These are phyloP conservation scores for Cantharis rustica DNA, from an alignment of 2,888 invertebrate genomes.

Conservation along the genomic window DNA sequence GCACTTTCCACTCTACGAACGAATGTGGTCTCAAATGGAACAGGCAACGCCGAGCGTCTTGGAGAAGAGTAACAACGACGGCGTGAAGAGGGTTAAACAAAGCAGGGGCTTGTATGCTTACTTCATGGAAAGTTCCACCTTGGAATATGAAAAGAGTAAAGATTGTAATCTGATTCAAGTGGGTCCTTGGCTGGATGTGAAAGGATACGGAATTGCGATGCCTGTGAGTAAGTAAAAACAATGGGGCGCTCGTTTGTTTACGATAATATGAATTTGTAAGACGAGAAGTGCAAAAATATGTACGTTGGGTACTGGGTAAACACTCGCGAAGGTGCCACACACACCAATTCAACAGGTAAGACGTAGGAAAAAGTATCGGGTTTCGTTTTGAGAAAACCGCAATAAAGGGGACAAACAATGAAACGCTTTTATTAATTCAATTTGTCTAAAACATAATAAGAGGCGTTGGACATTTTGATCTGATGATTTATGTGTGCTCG, in stretches of 20 bases:
- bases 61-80: slow-evolving; percentile 80
- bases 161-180: slow-evolving; percentile 85
- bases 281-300: background rate
- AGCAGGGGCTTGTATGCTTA: slow-evolving; percentile 87
- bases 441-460: slow-evolving; percentile 19
- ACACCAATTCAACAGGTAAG: background rate
- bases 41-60: slow-evolving; percentile 83
- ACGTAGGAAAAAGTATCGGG: slow-evolving; percentile 10
- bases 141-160: slow-evolving; percentile 89
- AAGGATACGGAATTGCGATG: slow-evolving; percentile 93
- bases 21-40: slow-evolving; percentile 94
- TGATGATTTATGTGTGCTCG: slow-evolving; percentile 23
- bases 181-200: slow-evolving; percentile 81
- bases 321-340: background rate
- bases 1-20: slow-evolving; percentile 85
- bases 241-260: background rate
- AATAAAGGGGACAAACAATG: slow-evolving; percentile 16
- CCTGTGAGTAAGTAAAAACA: slow-evolving; percentile 73
- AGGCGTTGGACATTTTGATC: slow-evolving; percentile 16
- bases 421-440: slow-evolving; percentile 26
- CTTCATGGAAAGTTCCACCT: slow-evolving; percentile 93
- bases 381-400: slow-evolving; percentile 15
- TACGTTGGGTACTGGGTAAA: background rate
- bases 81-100: slow-evolving; percentile 81
- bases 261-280: background rate